Conservation (phyloP, 2,888 invertebrate species). For the Geophilus truncorum region DNA sequence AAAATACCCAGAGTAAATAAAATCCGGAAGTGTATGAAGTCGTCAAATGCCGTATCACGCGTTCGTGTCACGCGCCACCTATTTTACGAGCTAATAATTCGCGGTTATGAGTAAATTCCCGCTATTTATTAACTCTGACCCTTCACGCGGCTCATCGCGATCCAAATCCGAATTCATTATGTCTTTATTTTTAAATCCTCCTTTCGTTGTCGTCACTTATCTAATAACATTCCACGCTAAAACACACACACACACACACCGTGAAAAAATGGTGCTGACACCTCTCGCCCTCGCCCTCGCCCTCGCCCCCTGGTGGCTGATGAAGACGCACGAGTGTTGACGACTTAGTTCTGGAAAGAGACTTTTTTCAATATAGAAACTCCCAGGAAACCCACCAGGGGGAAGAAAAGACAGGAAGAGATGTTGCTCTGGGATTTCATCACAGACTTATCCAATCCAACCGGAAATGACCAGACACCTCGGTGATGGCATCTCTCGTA, state of each 20-base stretch:
- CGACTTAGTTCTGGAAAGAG: too few relatives aligned
- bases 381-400: too few relatives aligned
- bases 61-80: background rate
- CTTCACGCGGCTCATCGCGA: background rate
- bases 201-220: background rate
- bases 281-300: background rate
- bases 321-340: too few relatives aligned
- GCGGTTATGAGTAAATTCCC: background rate
- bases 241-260: background rate
- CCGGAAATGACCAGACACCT: too few relatives aligned
- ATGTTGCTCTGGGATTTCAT: too few relatives aligned
- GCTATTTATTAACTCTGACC: background rate
- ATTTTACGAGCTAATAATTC: background rate
- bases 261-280: background rate
- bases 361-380: too few relatives aligned
- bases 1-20: background rate
- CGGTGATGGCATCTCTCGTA: too few relatives aligned
- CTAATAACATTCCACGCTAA: background rate
- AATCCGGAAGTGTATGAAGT: background rate
- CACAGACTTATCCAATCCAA: too few relatives aligned
- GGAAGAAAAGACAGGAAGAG: too few relatives aligned
- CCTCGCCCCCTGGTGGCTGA: too few relatives aligned
- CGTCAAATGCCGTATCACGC: too few relatives aligned
- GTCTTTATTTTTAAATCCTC: background rate
- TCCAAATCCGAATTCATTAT: background rate